These are phyloP conservation scores for Hoplostethus atlanticus DNA, from an alignment of 2,797 vertebrate species.

Conservation along the genomic window DNA sequence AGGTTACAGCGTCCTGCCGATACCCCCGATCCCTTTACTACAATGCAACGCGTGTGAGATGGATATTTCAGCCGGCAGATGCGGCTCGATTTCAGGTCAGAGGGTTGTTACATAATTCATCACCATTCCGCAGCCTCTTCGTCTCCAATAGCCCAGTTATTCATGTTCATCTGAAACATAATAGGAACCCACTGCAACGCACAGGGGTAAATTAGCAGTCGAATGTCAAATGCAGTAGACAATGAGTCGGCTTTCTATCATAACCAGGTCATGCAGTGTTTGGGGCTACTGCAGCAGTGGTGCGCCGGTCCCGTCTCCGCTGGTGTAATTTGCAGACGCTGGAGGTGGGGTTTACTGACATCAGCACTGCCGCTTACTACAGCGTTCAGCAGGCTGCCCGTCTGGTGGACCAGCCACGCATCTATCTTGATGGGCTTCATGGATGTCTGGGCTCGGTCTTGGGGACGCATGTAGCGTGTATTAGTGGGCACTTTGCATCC, in stretches of 20 bases:
- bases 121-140: conserved; percentile 7
- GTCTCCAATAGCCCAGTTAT: not conserved
- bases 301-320: conserved; percentile 42
- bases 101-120: conserved; percentile 50
- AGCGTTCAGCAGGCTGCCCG: conserved; percentile 67
- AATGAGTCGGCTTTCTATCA: not conserved
- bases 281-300: conserved; percentile 24
- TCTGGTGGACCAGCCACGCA: conserved; percentile 71
- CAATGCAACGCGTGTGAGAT: not conserved
- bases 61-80: not conserved
- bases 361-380: conserved; percentile 65
- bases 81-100: conserved; percentile 38
- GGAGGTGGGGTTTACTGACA: conserved; percentile 78
- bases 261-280: conserved; percentile 16
- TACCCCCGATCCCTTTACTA: not conserved
- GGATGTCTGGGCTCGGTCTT: conserved; percentile 44
- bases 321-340: conserved; percentile 58
- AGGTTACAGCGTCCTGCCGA: not conserved
- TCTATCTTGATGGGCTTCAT: conserved; percentile 47
- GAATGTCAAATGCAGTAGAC: not conserved
- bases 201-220: not conserved
- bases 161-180: not conserved
- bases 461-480: conserved; percentile 17
- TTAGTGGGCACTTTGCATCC: conserved; percentile 20
- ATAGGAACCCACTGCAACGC: not conserved